Evolutionary conservation across 2,797 vertebrate species (phyloP).

Genomic region (Lateolabrax maculatus): DNA sequence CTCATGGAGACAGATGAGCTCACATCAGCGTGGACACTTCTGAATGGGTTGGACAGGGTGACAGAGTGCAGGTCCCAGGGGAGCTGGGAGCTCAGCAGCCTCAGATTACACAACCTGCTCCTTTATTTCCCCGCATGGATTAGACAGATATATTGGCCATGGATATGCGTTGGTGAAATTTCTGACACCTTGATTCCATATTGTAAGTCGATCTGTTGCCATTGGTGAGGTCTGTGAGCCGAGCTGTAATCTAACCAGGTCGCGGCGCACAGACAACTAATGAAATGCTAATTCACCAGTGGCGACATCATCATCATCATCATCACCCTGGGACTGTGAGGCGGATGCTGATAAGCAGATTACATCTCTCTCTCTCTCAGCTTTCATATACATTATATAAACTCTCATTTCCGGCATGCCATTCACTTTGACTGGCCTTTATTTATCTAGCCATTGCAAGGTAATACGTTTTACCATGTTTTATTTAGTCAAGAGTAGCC

Average conservation of each 20-base stretch:
- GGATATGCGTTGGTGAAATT: constrained; percentile 18
- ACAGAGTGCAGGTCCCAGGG: constrained; percentile 24
- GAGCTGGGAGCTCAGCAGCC: constrained; percentile 23
- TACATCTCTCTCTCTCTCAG: constrained; percentile 32
- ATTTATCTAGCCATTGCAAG: constrained; percentile 36
- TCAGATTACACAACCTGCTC: constrained; percentile 40
- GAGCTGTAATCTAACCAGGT: constrained; percentile 31
- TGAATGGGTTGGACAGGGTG: not conserved
- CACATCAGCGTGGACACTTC: not conserved
- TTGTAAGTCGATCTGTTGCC: constrained; percentile 16
- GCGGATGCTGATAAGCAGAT: constrained; percentile 67
- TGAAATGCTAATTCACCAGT: constrained; percentile 70
- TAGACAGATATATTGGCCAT: constrained; percentile 4
- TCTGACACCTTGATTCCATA: constrained; percentile 44
- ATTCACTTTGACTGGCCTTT: constrained; percentile 48
- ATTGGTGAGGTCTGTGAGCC: constrained; percentile 10
- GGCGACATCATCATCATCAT: constrained; percentile 20
- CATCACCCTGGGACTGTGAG: constrained; percentile 40
- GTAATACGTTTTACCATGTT: constrained; percentile 42
- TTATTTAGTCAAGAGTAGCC: constrained; percentile 18
- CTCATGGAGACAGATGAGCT: constrained; percentile 44
- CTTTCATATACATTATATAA: constrained; percentile 33
- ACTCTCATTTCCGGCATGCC: constrained; percentile 53
- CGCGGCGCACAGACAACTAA: constrained; percentile 28
- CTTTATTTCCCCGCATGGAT: constrained; percentile 33